Evolutionary conservation across 1,140 invertebrate genomes (phyloP), one percentile per base, ranked within the genome.

Genomic region (Dreissena rostriformis): DNA sequence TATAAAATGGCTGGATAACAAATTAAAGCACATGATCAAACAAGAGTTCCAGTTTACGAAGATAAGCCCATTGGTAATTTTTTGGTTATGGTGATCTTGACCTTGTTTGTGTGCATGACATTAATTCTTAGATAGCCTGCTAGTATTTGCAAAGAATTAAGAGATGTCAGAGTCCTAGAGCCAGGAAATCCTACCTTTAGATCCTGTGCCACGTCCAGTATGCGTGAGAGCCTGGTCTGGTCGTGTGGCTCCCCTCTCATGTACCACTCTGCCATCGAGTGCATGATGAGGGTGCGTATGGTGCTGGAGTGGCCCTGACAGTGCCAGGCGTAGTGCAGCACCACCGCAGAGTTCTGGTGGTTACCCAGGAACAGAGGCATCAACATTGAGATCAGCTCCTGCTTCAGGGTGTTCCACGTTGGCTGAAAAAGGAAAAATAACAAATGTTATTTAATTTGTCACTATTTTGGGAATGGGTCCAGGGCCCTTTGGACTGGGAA

Each of bases 261-360:
- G 92, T 99, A 99, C 97, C 98, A 99, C 77, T 99, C 98, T 4
- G 97, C 97, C 98, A 99, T 99, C 0, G 98, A 96, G 88, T 98
- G 97, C 96, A 99, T 98, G 52, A 99, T 97, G 65, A 98, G 96
- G 7, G 96, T 96, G 81, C 97, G 88, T 22, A 94, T 93, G 10
- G 91, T 92, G 71, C 88, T 92, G 17, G 93, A 91, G 84, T 94
- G 93, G 70, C 91, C 91, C 91, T 94, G 94, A 88, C 93, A 92
- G 86, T 95, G 97, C 98, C 98, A 99, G 0, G 98, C 97, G 92
- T 98, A 96, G 93, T 99, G 97, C 28, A 99, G 94, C 75, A 99
- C 97, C 19, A 97, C 91, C 12, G 97, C 83, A 96, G 97, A 71
- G 93, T 99, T 99, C 0, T 97, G 97, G 95, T 99, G 98, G 94